Evolutionary conservation across 2,113 vertebrate species (phyloP).

Genomic region (Nothoprocta perdicaria): DNA sequence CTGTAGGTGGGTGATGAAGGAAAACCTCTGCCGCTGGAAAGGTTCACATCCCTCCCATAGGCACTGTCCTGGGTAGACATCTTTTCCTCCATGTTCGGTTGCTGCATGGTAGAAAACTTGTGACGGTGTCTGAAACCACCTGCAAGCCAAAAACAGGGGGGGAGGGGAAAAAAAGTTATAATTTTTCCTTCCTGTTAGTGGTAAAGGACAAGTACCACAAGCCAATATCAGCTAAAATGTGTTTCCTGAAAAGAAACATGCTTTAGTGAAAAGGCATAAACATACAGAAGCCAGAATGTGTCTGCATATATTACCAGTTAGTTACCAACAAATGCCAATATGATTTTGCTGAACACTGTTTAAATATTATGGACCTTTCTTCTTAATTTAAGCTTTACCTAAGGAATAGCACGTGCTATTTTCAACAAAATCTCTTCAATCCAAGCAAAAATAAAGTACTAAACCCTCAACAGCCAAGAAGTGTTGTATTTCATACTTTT

Average conservation of each 20-base stretch:
- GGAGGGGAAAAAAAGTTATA: background rate
- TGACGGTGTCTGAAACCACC: conserved; percentile 98
- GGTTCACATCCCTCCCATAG: conserved; percentile 97
- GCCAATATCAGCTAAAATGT: background rate
- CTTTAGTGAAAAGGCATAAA: background rate
- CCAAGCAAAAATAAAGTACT: background rate
- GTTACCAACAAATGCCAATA: background rate
- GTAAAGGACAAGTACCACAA: background rate
- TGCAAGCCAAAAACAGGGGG: conserved; percentile 33
- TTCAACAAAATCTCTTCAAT: background rate
- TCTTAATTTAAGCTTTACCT: background rate
- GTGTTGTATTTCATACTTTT: background rate
- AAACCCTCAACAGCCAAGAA: background rate
- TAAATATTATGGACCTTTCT: background rate
- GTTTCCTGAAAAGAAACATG: background rate
- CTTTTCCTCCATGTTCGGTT: conserved; percentile 94
- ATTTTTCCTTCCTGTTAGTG: background rate
- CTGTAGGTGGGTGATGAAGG: conserved; percentile 98
- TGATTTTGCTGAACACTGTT: background rate
- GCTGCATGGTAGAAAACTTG: conserved; percentile 98
- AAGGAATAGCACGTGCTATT: background rate
- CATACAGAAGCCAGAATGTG: background rate
- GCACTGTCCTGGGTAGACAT: conserved; percentile 92
- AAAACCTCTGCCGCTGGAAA: conserved; percentile 95
- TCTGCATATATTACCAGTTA: background rate